phyloP scores from a whole-genome alignment of 2,888 invertebrate species.

The Drosophila rubida region DNA sequence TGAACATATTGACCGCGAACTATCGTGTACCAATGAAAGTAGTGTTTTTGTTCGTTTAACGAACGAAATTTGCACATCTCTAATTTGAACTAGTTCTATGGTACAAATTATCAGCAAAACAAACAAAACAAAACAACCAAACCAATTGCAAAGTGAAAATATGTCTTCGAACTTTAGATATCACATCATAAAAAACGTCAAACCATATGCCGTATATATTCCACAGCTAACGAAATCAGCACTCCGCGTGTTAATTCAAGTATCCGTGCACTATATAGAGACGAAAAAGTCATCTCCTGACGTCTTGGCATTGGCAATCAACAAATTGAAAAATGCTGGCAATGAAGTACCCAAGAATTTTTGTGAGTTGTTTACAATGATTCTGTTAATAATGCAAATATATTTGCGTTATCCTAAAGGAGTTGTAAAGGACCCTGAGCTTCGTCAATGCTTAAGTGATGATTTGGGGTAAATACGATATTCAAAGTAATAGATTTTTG shows the following conservation, averaged over 20 bases:
- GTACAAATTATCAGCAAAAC: not conserved
- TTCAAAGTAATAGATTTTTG: conserved; percentile 32
- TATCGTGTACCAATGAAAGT: too few relatives aligned
- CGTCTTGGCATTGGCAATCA: conserved; percentile 83
- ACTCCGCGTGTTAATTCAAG: conserved; percentile 84
- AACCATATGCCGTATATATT: conserved; percentile 82
- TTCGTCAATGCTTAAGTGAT: conserved; percentile 85
- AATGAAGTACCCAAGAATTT: conserved; percentile 85
- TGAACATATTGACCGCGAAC: not conserved
- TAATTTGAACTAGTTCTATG: conserved; percentile 16
- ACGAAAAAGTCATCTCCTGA: conserved; percentile 84
- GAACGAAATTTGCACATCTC: too few relatives aligned
- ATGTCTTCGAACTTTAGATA: conserved; percentile 84
- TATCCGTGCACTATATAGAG: conserved; percentile 85
- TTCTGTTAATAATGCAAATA: conserved; percentile 85
- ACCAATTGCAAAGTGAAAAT: conserved; percentile 20
- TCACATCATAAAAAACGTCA: conserved; percentile 79
- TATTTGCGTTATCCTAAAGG: conserved; percentile 85
- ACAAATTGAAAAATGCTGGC: conserved; percentile 84
- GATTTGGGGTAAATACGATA: conserved; percentile 63
- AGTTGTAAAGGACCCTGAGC: conserved; percentile 85
- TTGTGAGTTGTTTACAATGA: conserved; percentile 86
- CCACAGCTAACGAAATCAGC: conserved; percentile 84
- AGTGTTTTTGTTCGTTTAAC: too few relatives aligned
- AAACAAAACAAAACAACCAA: not conserved